These are phyloP conservation scores for Hedychridium roseum DNA, from an alignment of 2,888 invertebrate genomes.

Conservation along the genomic window DNA sequence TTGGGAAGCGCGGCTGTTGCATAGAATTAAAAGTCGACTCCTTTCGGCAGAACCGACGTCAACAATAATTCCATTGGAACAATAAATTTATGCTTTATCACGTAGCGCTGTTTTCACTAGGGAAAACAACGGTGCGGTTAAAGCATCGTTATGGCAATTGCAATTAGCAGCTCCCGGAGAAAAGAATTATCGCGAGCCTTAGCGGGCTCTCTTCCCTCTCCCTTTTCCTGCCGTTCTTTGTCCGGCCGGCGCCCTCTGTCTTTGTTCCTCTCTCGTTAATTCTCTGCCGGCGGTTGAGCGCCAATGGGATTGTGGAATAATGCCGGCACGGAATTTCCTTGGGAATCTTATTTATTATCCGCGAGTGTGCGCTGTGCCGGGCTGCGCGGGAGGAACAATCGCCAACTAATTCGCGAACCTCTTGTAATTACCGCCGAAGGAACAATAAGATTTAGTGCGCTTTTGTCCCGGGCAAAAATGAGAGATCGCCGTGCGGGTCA, in stretches of 20 bases:
- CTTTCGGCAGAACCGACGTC: constrained; percentile 17
- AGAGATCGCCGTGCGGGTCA: constrained; percentile 60
- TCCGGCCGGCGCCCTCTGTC: neutral
- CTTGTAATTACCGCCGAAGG: constrained; percentile 62
- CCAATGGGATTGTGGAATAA: constrained; percentile 50
- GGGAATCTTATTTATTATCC: constrained; percentile 62
- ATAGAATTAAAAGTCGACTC: constrained; percentile 17
- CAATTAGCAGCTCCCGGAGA: neutral
- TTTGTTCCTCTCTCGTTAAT: constrained; percentile 46
- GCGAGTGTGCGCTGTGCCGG: constrained; percentile 22
- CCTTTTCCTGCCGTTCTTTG: neutral
- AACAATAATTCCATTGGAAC: too few species aligned
- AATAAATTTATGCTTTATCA: too few species aligned
- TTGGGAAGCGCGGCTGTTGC: constrained; percentile 3
- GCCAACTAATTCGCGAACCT: constrained; percentile 60
- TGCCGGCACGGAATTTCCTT: constrained; percentile 54
- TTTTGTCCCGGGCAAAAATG: constrained; percentile 62
- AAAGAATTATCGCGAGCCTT: constrained; percentile 11
- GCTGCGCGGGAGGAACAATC: constrained; percentile 52
- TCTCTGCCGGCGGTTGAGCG: constrained; percentile 48
- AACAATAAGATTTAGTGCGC: constrained; percentile 62
- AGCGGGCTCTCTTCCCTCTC: constrained; percentile 1
- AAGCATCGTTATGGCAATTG: constrained; percentile 7
- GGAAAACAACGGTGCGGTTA: neutral
- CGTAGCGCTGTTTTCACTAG: constrained; percentile 8